Conservation (phyloP, 1,140 invertebrate species). For the Tachypleus tridentatus region DNA sequence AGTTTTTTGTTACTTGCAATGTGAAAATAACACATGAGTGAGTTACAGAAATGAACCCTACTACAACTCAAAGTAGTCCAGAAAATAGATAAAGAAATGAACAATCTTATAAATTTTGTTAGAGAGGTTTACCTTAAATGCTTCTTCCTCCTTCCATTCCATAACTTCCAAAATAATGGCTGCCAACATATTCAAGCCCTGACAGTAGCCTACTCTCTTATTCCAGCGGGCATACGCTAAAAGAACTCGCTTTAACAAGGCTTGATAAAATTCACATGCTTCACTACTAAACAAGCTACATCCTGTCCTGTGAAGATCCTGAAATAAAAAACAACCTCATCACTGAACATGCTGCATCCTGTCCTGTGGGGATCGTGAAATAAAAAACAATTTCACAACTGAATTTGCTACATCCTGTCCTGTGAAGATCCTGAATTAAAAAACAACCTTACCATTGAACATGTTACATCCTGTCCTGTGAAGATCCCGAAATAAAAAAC, state of each 20-base stretch:
- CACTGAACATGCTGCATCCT: background rate
- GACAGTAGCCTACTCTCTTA: slow-evolving; percentile 68
- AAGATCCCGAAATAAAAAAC: too few species aligned
- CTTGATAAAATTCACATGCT: slow-evolving; percentile 82
- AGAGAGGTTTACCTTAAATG: slow-evolving; percentile 55
- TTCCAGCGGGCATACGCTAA: slow-evolving; percentile 87
- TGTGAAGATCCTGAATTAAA: too few species aligned
- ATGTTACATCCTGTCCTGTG: background rate
- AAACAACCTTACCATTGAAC: background rate
- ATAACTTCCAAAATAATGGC: slow-evolving; percentile 93
- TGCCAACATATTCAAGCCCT: slow-evolving; percentile 91
- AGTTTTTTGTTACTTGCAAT: background rate
- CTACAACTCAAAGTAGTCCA: background rate
- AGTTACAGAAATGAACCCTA: background rate
- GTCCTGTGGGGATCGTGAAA: too few species aligned
- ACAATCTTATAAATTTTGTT: slow-evolving; percentile 32
- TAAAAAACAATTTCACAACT: too few species aligned
- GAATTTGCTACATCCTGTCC: too few species aligned
- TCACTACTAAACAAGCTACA: slow-evolving; percentile 84
- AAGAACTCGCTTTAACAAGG: slow-evolving; percentile 78
- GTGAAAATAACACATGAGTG: background rate
- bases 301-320: slow-evolving; percentile 91
- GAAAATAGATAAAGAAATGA: too few species aligned
- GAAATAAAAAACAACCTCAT: slow-evolving; percentile 21
- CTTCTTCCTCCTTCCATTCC: slow-evolving; percentile 76